Conservation (phyloP, 1,140 invertebrate species). For the Episyrphus balteatus region DNA sequence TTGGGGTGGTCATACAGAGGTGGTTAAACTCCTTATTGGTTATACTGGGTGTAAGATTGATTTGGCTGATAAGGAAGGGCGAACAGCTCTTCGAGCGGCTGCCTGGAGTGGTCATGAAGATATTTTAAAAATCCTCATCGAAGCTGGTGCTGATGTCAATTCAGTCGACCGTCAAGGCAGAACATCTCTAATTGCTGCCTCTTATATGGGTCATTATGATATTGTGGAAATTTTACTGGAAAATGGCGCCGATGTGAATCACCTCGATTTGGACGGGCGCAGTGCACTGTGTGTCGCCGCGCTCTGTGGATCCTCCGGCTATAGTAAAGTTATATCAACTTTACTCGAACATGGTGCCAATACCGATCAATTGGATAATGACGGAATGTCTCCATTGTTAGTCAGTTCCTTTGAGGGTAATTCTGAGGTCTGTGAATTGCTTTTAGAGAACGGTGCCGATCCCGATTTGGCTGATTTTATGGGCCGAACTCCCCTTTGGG, state of each 20-base stretch:
- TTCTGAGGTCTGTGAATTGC: conserved; percentile 66
- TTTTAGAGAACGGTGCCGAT: conserved; percentile 77
- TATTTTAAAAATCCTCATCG: conserved; percentile 60
- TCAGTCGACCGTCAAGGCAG: conserved; percentile 76
- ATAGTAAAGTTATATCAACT: conserved; percentile 58
- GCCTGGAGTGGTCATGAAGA: conserved; percentile 77
- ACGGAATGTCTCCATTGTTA: conserved; percentile 84
- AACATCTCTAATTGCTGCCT: conserved; percentile 81
- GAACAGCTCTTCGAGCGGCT: conserved; percentile 64
- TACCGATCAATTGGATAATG: conserved; percentile 80
- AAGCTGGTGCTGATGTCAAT: conserved; percentile 61
- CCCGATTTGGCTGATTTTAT: conserved; percentile 72
- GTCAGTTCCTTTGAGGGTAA: conserved; percentile 88
- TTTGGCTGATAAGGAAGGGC: conserved; percentile 55
- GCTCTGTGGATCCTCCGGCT: conserved; percentile 77
- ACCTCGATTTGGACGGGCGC: conserved; percentile 80
- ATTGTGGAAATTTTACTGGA: conserved; percentile 78
- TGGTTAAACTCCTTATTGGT: conserved; percentile 69
- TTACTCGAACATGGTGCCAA: conserved; percentile 75
- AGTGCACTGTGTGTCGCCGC: conserved; percentile 88
- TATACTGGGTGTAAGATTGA: conserved; percentile 67
- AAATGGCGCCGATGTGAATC: conserved; percentile 75
- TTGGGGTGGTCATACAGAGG: conserved; percentile 87
- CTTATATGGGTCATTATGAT: conserved; percentile 86
- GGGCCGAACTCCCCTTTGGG: conserved; percentile 67